Evolutionary conservation across 2,888 invertebrate genomes (phyloP), one percentile per base, ranked within the genome.

Genomic region (Chalcosyrphus nemorum): DNA sequence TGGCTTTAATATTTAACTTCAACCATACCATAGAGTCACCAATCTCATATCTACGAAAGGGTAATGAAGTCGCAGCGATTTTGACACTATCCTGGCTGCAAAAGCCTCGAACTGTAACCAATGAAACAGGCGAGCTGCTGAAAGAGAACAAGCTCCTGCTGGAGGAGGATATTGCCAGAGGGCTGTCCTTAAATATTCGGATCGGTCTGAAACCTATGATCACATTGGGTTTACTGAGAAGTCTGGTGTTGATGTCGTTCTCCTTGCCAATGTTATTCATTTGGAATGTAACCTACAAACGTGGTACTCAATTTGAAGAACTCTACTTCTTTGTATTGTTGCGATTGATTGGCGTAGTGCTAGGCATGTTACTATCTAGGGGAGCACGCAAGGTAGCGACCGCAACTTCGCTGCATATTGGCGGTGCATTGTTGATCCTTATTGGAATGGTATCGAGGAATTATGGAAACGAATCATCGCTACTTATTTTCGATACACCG

Each of bases 111-210:
- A n/a, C n/a, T n/a, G n/a, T n/a, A n/a, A n/a, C n/a, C n/a, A n/a
- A n/a, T n/a, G 89, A 89, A 41, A 89, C 89, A 0, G 87, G 88
- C 29, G 85, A 75, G 0, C 87, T 87, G 38, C 65, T 91, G 43
- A 86, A 88, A 7, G 90, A 91, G 56, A 89, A 88, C 47, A 90
- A 89, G 41, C 86, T 68, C 0, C 88, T 91, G 50, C 29, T 91
- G 54, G 88, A 88, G 0, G 86, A 87, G 19, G 90, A 88, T 70
- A 85, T 77, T 11, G 81, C 86, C 9, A 13, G 89, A 11, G 82
- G 87, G 0, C 21, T 3, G 0, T 0, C 1, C 0, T 43, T 87
- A 4, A 88, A 88, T 57, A 61, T 88, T 2, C 0, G 11, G 0
- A 82, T 74, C 2, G 88, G 87, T 1, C 0, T 89, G 0, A 85